phyloP scores from a whole-genome alignment of 2,113 vertebrate species.

The Zonotrichia leucophrys region DNA sequence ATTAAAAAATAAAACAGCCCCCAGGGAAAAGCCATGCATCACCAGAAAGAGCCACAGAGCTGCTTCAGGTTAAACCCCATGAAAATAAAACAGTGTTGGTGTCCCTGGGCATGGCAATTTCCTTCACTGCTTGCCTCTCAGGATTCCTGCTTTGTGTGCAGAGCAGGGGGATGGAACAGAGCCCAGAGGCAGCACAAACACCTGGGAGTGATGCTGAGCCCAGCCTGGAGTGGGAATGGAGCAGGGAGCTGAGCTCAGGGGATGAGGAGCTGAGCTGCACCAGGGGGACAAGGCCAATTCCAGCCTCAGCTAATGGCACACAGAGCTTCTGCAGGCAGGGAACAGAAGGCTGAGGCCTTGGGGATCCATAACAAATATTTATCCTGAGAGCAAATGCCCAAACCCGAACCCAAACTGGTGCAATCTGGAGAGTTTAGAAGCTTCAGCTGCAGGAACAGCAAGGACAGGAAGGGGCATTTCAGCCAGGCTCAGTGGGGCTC shows the following conservation, averaged over 20 bases:
- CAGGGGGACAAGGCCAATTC: neutral
- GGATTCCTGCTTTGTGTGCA: neutral
- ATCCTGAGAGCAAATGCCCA: neutral
- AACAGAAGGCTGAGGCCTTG: neutral
- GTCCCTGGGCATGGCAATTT: neutral
- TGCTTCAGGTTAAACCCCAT: neutral
- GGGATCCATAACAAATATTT: neutral
- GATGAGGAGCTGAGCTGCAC: neutral
- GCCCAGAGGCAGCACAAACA: neutral
- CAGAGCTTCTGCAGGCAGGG: neutral
- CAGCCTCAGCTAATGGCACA: neutral
- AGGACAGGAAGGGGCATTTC: neutral
- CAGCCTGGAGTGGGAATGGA: neutral
- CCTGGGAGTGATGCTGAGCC: rapidly evolving
- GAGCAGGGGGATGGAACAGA: neutral
- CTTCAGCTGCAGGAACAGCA: neutral
- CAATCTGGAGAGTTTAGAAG: neutral
- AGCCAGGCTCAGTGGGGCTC: neutral
- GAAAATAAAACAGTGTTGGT: neutral
- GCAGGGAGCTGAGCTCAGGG: neutral
- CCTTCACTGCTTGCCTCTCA: neutral
- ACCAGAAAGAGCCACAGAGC: neutral
- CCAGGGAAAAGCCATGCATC: neutral
- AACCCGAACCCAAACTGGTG: neutral
- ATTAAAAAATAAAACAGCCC: neutral